These are phyloP conservation scores for Eciton burchellii DNA, from an alignment of 1,140 invertebrate genomes.

Conservation along the genomic window DNA sequence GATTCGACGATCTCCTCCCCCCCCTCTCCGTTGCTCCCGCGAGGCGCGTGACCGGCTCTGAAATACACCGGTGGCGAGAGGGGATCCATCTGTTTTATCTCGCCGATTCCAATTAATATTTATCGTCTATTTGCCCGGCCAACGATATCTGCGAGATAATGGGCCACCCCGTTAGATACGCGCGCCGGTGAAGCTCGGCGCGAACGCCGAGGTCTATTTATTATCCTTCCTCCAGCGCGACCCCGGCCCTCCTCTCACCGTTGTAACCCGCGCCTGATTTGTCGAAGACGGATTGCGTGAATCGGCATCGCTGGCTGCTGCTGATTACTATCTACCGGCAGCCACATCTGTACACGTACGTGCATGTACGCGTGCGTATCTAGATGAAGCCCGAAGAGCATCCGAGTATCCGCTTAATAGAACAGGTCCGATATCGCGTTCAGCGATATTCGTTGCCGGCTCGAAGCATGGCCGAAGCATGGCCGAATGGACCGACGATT, in stretches of 20 bases:
- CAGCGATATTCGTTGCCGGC: constrained; percentile 19
- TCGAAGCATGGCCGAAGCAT: constrained; percentile 39
- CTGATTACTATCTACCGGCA: constrained; percentile 61
- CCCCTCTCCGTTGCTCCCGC: constrained; percentile 8
- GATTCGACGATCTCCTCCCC: constrained; percentile 61
- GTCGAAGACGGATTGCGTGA: constrained; percentile 67
- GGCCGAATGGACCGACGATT: constrained; percentile 28
- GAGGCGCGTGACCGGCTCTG: constrained; percentile 70
- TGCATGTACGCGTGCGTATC: constrained; percentile 40
- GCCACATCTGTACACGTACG: constrained; percentile 16
- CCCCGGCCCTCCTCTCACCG: constrained; percentile 5
- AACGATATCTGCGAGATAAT: constrained; percentile 43
- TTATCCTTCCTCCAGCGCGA: constrained; percentile 51
- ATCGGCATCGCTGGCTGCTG: constrained; percentile 53
- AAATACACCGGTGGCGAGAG: constrained; percentile 62
- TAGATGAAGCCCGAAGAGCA: constrained; percentile 56
- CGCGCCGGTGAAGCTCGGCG: background rate
- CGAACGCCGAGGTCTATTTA: constrained; percentile 24
- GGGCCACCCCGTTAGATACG: constrained; percentile 35
- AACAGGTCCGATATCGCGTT: constrained; percentile 60
- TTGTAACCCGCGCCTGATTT: constrained; percentile 38
- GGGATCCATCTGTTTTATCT: constrained; percentile 75
- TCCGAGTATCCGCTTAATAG: constrained; percentile 67
- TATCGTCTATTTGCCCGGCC: constrained; percentile 73
- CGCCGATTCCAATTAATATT: constrained; percentile 77